phyloP scores from a whole-genome alignment of 2,113 vertebrate genomes.

The Hydropotes inermis region DNA sequence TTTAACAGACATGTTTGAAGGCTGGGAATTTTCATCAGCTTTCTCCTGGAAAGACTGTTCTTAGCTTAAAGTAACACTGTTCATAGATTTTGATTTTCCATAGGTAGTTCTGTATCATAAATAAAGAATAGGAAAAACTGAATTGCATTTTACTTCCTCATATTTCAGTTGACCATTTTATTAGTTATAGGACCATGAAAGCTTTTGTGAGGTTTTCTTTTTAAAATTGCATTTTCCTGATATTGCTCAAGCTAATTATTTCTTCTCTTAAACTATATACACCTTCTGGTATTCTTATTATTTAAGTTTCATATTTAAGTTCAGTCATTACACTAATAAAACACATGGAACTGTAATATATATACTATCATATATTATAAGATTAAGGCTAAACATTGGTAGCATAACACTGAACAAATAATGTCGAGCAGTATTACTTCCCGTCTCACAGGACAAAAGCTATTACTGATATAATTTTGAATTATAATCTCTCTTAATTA shows the following conservation, averaged over 20 bases:
- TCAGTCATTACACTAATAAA: neutral
- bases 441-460: neutral
- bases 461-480: neutral
- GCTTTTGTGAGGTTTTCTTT: neutral
- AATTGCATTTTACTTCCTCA: neutral
- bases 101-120: neutral
- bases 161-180: neutral
- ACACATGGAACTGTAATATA: neutral
- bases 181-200: neutral
- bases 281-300: neutral
- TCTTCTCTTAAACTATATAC: neutral
- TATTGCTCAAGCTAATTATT: neutral
- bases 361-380: too few relatives aligned
- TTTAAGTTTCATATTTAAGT: slow-evolving; percentile 18
- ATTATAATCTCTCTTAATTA: neutral
- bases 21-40: neutral
- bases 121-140: neutral
- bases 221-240: neutral
- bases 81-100: neutral
- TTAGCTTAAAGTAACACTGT: neutral
- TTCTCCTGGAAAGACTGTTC: neutral
- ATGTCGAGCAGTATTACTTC: neutral
- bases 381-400: neutral
- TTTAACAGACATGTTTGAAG: neutral
- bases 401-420: neutral